Conservation (phyloP, 2,888 invertebrate species). For the Stramonita haemastoma region DNA sequence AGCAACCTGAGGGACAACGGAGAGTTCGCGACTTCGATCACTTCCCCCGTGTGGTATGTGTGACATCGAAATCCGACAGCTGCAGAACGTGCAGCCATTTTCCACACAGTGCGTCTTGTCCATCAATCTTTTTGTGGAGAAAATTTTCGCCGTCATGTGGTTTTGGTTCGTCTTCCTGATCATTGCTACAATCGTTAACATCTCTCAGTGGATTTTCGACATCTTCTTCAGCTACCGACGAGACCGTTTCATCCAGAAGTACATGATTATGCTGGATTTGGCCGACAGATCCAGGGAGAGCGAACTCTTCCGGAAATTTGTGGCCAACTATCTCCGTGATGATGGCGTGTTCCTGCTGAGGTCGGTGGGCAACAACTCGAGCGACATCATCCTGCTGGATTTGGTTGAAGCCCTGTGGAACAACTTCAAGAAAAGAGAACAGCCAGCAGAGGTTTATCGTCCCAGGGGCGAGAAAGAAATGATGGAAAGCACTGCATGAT, state of each 20-base stretch:
- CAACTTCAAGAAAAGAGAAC: conserved; percentile 57
- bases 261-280: conserved; percentile 58
- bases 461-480: not conserved
- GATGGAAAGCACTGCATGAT: too few species aligned
- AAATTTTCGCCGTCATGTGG: conserved; percentile 71
- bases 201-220: conserved; percentile 49
- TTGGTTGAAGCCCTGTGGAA: conserved; percentile 67
- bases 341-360: conserved; percentile 70
- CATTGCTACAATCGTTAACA: conserved; percentile 50
- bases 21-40: conserved; percentile 50
- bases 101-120: conserved; percentile 69
- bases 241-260: conserved; percentile 64
- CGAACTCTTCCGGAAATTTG: conserved; percentile 65
- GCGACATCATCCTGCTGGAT: conserved; percentile 67
- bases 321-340: conserved; percentile 66
- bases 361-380: conserved; percentile 68
- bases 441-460: not conserved
- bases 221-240: conserved; percentile 55
- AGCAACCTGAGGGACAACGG: conserved; percentile 43
- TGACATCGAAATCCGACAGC: conserved; percentile 70
- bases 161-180: conserved; percentile 69
- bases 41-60: conserved; percentile 67
- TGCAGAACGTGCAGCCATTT: conserved; percentile 68
- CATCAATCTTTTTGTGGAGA: conserved; percentile 72
- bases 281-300: conserved; percentile 62